Percentiles rank a stretch among this genome's conserved stretches.
Evolutionary conservation across 2,888 invertebrate species (phyloP).

Genomic region (Folsomia candida): DNA sequence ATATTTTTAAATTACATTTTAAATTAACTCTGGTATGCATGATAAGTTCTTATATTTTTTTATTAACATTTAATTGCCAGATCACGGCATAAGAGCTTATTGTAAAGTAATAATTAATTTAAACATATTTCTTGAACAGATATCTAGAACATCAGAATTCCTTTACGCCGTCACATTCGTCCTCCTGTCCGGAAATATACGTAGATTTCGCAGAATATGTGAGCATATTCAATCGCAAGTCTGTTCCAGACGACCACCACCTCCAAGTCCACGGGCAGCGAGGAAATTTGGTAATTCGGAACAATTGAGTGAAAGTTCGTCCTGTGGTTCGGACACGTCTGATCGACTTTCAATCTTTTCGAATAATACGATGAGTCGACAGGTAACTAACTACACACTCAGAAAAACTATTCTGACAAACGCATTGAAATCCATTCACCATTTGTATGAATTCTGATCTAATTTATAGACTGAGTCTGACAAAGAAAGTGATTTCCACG

Average conservation of each 20-base stretch:
- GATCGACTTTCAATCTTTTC: constrained; percentile 61
- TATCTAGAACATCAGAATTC: no score
- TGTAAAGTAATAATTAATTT: no score
- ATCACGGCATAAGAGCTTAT: no score
- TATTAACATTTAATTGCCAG: no score
- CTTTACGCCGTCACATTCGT: constrained; percentile 93
- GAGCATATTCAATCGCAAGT: constrained; percentile 92
- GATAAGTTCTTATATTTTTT: no score
- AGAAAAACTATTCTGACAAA: background rate
- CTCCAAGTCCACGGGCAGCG: constrained; percentile 65
- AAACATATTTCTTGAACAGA: no score
- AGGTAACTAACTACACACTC: constrained; percentile 54
- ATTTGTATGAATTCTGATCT: no score
- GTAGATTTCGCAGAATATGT: constrained; percentile 90
- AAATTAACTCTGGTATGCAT: no score
- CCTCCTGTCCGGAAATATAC: constrained; percentile 87
- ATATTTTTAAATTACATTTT: no score
- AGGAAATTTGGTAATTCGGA: constrained; percentile 62
- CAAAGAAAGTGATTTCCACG: constrained; percentile 60
- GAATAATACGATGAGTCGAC: constrained; percentile 57
- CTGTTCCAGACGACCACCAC: constrained; percentile 60
- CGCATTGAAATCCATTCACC: background rate
- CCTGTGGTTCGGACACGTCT: constrained; percentile 68
- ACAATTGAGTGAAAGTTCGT: constrained; percentile 68
- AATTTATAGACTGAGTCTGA: constrained; percentile 65